Conservation (phyloP, 2,888 invertebrate species). For the Zygaena filipendulae region DNA sequence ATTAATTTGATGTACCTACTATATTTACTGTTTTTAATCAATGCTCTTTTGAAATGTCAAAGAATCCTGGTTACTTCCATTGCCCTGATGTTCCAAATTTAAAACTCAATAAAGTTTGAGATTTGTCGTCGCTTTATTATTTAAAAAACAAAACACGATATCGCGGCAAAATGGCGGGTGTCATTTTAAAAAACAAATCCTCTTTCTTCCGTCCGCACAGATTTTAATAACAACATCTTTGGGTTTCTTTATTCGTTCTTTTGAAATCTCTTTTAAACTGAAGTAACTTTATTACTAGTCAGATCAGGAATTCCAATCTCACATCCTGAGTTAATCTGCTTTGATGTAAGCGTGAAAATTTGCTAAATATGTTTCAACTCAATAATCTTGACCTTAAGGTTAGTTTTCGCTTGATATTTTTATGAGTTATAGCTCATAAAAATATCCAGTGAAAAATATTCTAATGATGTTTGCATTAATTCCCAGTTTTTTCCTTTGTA, state of each 20-base stretch:
- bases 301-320: conserved; percentile 65
- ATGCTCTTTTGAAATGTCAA: too few species aligned
- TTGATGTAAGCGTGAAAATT: conserved; percentile 57
- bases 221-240: conserved; percentile 53
- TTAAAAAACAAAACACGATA: conserved; percentile 27
- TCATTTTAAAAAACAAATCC: conserved; percentile 37
- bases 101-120: conserved; percentile 41
- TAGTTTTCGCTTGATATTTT: too few species aligned
- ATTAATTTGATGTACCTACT: too few species aligned
- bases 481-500: too few species aligned
- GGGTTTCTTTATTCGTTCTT: conserved; percentile 56
- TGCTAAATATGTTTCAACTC: too few species aligned
- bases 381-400: conserved; percentile 20
- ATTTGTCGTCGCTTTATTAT: conserved; percentile 44
- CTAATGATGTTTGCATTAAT: too few species aligned
- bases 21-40: too few species aligned
- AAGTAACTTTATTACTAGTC: conserved; percentile 63
- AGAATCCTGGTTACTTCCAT: too few species aligned
- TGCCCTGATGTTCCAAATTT: conserved; percentile 26
- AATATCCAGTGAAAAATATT: too few species aligned
- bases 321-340: conserved; percentile 55
- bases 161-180: conserved; percentile 30
- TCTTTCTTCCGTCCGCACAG: conserved; percentile 44
- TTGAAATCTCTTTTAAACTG: conserved; percentile 53
- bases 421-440: too few species aligned